Evolutionary conservation across 2,113 vertebrate species (phyloP).

Genomic region (Gulo gulo): DNA sequence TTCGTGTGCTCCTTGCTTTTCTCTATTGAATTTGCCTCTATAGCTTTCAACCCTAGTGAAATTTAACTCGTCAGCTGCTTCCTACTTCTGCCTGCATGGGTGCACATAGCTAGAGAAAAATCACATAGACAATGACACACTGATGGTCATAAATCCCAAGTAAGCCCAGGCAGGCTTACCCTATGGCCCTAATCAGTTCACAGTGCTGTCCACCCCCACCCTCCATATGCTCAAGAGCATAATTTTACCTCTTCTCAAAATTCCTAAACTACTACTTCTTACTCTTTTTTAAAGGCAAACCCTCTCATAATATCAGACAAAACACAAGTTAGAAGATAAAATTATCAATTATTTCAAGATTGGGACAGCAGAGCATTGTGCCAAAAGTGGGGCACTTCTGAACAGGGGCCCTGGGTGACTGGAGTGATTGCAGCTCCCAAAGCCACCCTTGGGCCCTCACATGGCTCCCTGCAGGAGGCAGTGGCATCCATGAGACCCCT

Average conservation of each 20-base stretch:
- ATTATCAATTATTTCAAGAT: not conserved
- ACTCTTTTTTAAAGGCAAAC: not conserved
- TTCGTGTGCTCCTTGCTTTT: not conserved
- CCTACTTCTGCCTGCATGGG: not conserved
- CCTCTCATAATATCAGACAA: not conserved
- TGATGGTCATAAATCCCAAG: not conserved
- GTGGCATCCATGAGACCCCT: fast-evolving
- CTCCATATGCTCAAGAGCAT: not conserved
- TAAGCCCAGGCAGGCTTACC: not conserved
- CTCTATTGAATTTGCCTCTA: not conserved
- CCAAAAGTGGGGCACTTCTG: not conserved
- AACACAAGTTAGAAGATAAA: not conserved
- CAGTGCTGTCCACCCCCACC: not conserved
- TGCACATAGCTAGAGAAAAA: not conserved
- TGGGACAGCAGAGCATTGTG: not conserved
- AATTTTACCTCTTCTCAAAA: slow-evolving; percentile 1
- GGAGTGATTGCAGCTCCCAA: not conserved
- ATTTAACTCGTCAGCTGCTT: not conserved
- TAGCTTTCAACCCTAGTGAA: not conserved
- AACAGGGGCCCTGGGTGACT: not conserved
- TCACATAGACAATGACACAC: not conserved
- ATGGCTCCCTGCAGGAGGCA: not conserved
- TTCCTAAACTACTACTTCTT: not conserved
- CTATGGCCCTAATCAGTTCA: not conserved
- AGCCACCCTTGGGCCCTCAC: fast-evolving